Base-by-base conservation (phyloP, 2,888 invertebrate genomes). In the Liodrosophila aerea region DNA sequence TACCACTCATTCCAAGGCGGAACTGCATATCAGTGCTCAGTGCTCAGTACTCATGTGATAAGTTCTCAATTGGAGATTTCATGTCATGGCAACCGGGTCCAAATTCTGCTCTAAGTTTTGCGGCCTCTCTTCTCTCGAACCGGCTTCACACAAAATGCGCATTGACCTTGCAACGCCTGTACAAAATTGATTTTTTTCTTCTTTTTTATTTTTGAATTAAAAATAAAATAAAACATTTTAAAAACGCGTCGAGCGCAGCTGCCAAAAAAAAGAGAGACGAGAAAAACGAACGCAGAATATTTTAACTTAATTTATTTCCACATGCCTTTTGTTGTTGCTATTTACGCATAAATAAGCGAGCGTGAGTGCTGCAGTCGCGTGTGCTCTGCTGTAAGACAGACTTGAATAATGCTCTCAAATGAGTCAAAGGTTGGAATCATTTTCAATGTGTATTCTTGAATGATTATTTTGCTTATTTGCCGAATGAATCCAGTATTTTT, bases 221-320 rank as follows among this genome's bases (percentile, higher is more conserved):
- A 61, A 44, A 61, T 45, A 61, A 40, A 44, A 51, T 11, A 53
- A 57, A 22, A 49, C 27, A 16, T 22, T 39, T 11, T 11, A 68
- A 56, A 53, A 46, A 50, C 31, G 40, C 37, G 29, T 56, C 54
- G 39, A 52, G 49, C 37, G 33, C 76, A 60, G 76, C 62, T 67
- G 82, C 65, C 73, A 44, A 44, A 33, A 45, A 39, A 39, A 39
- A 53, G 36, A 58, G 40, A 57, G 64, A 68, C 57, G 41, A 76
- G 56, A 76, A 70, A 80, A 67, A 76, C 82, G 81, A 74, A 67
- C 57, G 54, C 78, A 84, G 78, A 78, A 78, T 78, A 78, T 81
- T 84, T 78, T 76, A 81, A 49, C 60, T 78, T 83, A 70, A 78
- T 73, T 80, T 76, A 80, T 78, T 80, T 80, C 76, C 72, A 77